phyloP scores from a whole-genome alignment of 2,888 invertebrate genomes.

The Parapristionchus giblindavisi region DNA sequence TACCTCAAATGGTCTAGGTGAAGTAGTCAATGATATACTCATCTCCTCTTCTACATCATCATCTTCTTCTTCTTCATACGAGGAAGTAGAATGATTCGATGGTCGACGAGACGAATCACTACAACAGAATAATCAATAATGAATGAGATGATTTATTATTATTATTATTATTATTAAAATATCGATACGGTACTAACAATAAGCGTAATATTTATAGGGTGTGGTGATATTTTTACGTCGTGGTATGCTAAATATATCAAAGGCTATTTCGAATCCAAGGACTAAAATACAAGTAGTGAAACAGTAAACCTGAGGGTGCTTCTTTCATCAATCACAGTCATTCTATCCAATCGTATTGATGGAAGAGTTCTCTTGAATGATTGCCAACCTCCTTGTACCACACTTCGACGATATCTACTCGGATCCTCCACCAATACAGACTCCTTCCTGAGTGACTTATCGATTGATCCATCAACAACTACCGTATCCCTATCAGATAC shows the following conservation, averaged over 20 bases:
- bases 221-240: too few species aligned
- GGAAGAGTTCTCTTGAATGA: slow-evolving; percentile 1
- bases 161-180: too few species aligned
- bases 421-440: background rate
- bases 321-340: background rate
- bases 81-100: background rate
- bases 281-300: background rate
- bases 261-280: too few species aligned
- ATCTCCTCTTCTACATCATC: background rate
- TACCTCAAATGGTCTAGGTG: slow-evolving; percentile 2
- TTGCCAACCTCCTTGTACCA: background rate
- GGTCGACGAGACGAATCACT: background rate
- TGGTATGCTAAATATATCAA: too few species aligned
- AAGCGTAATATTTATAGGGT: too few species aligned
- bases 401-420: background rate
- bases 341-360: slow-evolving; percentile 15
- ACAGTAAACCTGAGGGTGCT: background rate
- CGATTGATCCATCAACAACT: too few species aligned
- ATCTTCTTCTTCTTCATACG: background rate
- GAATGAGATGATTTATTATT: too few species aligned
- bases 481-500: slow-evolving; percentile 2
- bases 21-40: background rate
- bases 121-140: background rate
- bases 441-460: background rate
- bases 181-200: too few species aligned